Base-by-base conservation (phyloP, 2,113 vertebrate species). In the Crotophaga sulcirostris region DNA sequence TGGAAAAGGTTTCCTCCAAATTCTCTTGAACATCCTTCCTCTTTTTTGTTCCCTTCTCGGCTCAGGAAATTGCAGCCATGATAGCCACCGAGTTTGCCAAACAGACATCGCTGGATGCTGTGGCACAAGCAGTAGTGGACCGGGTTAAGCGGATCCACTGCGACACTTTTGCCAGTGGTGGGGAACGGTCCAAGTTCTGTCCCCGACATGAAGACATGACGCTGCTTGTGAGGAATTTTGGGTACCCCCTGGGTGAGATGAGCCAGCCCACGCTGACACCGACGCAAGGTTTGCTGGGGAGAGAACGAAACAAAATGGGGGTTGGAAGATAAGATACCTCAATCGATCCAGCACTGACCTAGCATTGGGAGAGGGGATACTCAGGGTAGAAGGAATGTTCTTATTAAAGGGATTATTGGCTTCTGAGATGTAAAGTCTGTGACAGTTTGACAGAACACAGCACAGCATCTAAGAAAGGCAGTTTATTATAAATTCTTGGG, bases 171-270 rank as follows among this genome's bases (percentile, higher is more conserved):
- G 98, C 98, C 93, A 99, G 99, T 3, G 99, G 99, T 8, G 98
- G 97, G 90, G 98, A 99, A 90, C 98, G 99, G n/a, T 98, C 99
- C 21, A 96, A 98, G 56, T 98, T 98, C 97, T 99, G 99, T 90
- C 98, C 98, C 4, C 97, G 98, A n/a, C 99, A 99, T 0, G 99
- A 99, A 95, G 99, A 99, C 98, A 99, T 99, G 99, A 99, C 99
- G 0, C 97, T 99, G 95, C 98, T 99, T 84, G 98, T 99, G 87
- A 98, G 99, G 96, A 99, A 99, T 81, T 98, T 99, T 45, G 99
- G 99, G 96, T 99, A 99, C 96, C 98, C 99, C 0, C 94, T 99
- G 90, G 98, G 98, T 7, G 98, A 98, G 80, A 97, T 98, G 97
- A 98, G 98, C 82, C 99, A 99, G 84, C 97, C 98, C 19, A 96